These are phyloP conservation scores for Chaetophractus vellerosus DNA, from an alignment of 2,797 vertebrate species.

Conservation along the genomic window DNA sequence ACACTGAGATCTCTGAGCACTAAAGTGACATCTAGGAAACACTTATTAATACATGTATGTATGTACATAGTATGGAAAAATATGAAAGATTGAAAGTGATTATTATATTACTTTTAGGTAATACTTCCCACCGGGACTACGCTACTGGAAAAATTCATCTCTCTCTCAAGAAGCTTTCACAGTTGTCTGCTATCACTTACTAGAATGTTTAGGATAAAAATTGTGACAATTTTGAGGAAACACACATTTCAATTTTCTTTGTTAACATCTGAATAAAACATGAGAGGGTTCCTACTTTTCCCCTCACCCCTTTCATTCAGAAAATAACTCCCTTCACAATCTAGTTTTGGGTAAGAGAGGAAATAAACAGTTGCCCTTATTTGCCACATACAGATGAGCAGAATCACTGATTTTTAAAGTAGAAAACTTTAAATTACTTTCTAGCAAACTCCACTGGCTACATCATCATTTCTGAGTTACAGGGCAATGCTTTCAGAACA, in stretches of 20 bases:
- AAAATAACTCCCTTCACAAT: constrained; percentile 74
- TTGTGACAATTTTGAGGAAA: constrained; percentile 90
- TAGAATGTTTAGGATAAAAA: constrained; percentile 89
- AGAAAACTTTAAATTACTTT: constrained; percentile 50
- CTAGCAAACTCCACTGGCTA: constrained; percentile 34
- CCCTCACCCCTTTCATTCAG: constrained; percentile 85
- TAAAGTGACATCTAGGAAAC: constrained; percentile 87
- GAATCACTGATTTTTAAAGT: constrained; percentile 56
- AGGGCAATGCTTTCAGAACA: constrained; percentile 39
- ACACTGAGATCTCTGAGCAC: constrained; percentile 85
- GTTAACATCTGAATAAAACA: constrained; percentile 90
- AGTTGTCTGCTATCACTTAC: constrained; percentile 89
- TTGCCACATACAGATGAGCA: constrained; percentile 71
- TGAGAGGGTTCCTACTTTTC: constrained; percentile 85
- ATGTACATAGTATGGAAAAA: constrained; percentile 87
- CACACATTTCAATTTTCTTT: constrained; percentile 90
- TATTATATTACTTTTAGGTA: constrained; percentile 89
- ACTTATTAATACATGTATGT: constrained; percentile 86
- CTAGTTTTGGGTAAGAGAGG: constrained; percentile 38
- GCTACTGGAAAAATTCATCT: constrained; percentile 87
- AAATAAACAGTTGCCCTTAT: constrained; percentile 69
- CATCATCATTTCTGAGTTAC: constrained; percentile 17
- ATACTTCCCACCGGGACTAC: constrained; percentile 88
- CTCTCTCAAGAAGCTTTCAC: constrained; percentile 85
- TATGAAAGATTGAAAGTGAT: constrained; percentile 89